Percentiles rank a stretch among this genome's conserved stretches.
Conservation (phyloP, 2,888 invertebrate species). For the Chouioia cunea region DNA sequence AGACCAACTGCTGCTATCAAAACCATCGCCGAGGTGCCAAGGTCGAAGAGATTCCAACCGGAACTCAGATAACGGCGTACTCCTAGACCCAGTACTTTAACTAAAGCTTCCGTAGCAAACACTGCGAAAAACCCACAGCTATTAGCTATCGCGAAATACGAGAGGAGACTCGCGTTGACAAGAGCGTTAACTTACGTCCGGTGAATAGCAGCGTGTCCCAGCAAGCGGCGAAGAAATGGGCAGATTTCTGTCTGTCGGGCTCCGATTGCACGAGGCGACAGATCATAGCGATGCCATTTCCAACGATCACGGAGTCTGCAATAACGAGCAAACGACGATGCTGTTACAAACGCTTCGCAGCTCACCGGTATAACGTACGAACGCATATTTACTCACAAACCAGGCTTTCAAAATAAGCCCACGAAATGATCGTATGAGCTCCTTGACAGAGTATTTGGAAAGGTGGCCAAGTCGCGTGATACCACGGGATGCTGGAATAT, state of each 20-base stretch:
- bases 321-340: too few species aligned
- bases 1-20: constrained; percentile 78
- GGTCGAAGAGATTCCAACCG: constrained; percentile 89
- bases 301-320: constrained; percentile 79
- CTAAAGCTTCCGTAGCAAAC: constrained; percentile 80
- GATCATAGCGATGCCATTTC: constrained; percentile 82
- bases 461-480: constrained; percentile 74
- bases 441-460: constrained; percentile 75
- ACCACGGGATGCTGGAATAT: constrained; percentile 80
- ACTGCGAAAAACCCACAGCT: constrained; percentile 71
- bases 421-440: constrained; percentile 75
- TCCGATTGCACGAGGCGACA: constrained; percentile 77
- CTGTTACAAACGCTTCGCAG: constrained; percentile 5
- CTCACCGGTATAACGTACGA: not conserved
- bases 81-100: constrained; percentile 82
- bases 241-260: constrained; percentile 74
- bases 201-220: constrained; percentile 84
- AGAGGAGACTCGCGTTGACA: too few species aligned
- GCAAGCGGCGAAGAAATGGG: constrained; percentile 77
- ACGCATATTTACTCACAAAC: constrained; percentile 73
- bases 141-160: too few species aligned
- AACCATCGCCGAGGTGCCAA: constrained; percentile 78
- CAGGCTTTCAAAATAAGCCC: constrained; percentile 81
- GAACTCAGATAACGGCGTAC: constrained; percentile 80
- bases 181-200: constrained; percentile 71